Percentiles rank a stretch among this genome's conserved stretches.
Evolutionary conservation across 2,888 invertebrate genomes (phyloP).

Genomic region (Ormyrus nitidulus): DNA sequence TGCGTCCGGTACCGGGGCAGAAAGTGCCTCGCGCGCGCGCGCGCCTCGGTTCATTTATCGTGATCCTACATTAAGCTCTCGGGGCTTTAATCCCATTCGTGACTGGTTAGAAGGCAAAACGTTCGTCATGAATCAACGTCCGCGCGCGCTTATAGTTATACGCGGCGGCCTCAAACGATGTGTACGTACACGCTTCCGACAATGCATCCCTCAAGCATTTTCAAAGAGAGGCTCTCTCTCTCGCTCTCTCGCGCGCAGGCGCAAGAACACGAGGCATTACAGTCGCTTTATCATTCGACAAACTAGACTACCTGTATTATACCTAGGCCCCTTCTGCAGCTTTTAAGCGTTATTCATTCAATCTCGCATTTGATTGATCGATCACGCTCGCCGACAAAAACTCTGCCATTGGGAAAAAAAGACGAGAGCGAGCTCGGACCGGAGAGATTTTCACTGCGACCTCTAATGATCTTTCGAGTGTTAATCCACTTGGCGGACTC

Average conservation of each 20-base stretch:
- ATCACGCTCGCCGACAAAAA: slow-evolving; percentile 30
- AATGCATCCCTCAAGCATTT: slow-evolving; percentile 43
- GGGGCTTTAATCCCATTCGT: slow-evolving; percentile 32
- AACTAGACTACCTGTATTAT: slow-evolving; percentile 48
- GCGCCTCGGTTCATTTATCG: slow-evolving; percentile 43
- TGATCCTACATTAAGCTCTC: slow-evolving; percentile 25
- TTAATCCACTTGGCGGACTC: not conserved
- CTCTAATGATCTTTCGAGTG: too few species aligned
- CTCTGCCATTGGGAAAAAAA: not conserved
- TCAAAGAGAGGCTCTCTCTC: not conserved
- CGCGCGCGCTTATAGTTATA: slow-evolving; percentile 9
- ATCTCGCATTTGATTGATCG: slow-evolving; percentile 49
- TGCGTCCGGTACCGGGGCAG: not conserved
- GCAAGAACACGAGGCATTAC: slow-evolving; percentile 38
- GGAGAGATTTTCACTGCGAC: too few species aligned
- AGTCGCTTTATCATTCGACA: slow-evolving; percentile 42
- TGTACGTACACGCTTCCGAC: slow-evolving; percentile 39
- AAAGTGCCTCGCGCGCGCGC: not conserved
- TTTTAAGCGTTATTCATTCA: slow-evolving; percentile 18
- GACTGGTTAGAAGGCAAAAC: slow-evolving; percentile 49
- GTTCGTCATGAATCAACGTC: slow-evolving; percentile 51
- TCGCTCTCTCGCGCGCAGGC: not conserved
- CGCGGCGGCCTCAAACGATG: slow-evolving; percentile 22
- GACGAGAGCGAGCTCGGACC: not conserved
- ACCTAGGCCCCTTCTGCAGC: not conserved